These are phyloP conservation scores for Lithosia quadra DNA, from an alignment of 2,888 invertebrate genomes.

Conservation along the genomic window DNA sequence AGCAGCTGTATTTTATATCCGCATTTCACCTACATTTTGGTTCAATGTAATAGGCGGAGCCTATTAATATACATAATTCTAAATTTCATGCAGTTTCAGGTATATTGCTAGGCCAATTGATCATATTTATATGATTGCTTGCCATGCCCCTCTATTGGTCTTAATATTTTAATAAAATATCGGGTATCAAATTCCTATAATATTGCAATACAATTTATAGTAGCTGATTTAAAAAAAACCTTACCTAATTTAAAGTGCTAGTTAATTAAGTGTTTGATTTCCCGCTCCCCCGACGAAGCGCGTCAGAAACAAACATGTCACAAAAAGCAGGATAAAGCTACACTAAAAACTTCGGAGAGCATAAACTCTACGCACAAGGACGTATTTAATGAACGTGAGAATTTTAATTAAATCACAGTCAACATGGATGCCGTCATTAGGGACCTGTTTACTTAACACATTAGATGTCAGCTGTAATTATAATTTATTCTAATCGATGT, in stretches of 20 bases:
- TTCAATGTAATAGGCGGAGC: no score
- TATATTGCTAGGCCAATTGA: no score
- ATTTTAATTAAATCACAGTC: conserved; percentile 56
- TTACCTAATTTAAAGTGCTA: not conserved
- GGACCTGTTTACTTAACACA: conserved; percentile 50
- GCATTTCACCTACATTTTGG: not conserved
- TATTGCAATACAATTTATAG: not conserved
- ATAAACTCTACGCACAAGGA: conserved; percentile 38
- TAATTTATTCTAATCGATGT: conserved; percentile 48
- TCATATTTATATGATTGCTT: no score
- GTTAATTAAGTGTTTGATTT: not conserved
- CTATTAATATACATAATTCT: no score
- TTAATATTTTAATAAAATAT: not conserved
- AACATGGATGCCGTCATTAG: conserved; percentile 45
- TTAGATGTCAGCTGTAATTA: conserved; percentile 49
- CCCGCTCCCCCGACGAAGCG: not conserved
- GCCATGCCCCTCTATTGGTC: no score
- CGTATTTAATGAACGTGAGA: conserved; percentile 44
- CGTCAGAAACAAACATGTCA: conserved; percentile 21
- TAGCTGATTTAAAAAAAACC: not conserved
- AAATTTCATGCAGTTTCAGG: no score
- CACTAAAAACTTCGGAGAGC: conserved; percentile 35
- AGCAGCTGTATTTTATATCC: not conserved
- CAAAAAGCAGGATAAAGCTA: conserved; percentile 44
- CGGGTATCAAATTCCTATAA: no score